Evolutionary conservation across 2,113 vertebrate genomes (phyloP).

Genomic region (Rana temporaria): DNA sequence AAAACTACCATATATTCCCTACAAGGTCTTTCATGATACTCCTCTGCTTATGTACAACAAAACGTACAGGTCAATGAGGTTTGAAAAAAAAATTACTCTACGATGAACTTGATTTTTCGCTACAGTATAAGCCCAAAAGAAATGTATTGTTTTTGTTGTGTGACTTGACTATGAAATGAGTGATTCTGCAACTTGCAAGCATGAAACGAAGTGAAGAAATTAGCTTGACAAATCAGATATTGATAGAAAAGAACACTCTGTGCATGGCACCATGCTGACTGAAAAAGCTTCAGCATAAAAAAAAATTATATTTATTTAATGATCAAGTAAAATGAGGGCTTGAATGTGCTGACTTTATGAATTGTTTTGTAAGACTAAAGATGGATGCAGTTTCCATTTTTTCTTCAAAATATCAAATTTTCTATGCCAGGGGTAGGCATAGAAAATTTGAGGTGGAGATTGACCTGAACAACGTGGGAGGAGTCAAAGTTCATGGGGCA

Average conservation of each 20-base stretch:
- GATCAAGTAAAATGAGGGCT: not conserved
- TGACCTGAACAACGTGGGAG: no score
- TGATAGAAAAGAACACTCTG: slow-evolving; percentile 22
- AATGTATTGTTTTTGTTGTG: slow-evolving; percentile 15
- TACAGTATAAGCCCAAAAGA: slow-evolving; percentile 14
- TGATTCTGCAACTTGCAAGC: not conserved
- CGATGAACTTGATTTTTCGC: not conserved
- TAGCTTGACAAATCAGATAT: slow-evolving; percentile 30
- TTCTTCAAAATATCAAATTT: slow-evolving; percentile 2
- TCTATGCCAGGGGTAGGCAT: no score
- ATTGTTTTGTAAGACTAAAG: not conserved
- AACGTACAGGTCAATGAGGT: not conserved
- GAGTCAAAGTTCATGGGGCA: no score
- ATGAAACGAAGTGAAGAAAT: not conserved
- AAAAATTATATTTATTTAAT: slow-evolving; percentile 41
- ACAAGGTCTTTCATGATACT: no score
- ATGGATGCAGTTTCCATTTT: not conserved
- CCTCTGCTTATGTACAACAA: no score
- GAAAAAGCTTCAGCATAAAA: slow-evolving; percentile 21
- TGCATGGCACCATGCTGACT: slow-evolving; percentile 10
- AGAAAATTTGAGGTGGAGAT: no score
- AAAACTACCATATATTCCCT: no score
- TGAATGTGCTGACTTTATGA: slow-evolving; percentile 35
- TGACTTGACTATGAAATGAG: slow-evolving; percentile 26
- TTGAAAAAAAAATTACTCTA: not conserved